Percentiles rank a stretch among this genome's conserved stretches.
Evolutionary conservation across 1,140 invertebrate genomes (phyloP).

Genomic region (Trachelipus rathkii): DNA sequence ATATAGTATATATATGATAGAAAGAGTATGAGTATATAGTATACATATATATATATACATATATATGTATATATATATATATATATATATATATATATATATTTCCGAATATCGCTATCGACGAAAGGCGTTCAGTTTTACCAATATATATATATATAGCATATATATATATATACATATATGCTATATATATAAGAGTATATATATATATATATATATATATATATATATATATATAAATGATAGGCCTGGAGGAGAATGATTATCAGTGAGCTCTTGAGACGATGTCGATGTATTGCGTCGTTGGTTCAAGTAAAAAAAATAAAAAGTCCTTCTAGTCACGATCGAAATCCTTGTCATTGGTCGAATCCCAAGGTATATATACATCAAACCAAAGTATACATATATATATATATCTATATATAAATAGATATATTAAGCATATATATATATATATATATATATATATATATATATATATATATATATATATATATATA

Average conservation of each 20-base stretch:
- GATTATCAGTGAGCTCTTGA: slow-evolving; percentile 71
- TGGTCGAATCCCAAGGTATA: no score
- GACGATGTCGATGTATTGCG: slow-evolving; percentile 71
- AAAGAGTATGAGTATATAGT: not conserved
- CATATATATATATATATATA: slow-evolving; percentile 4
- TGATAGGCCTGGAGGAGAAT: slow-evolving; percentile 66
- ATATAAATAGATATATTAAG: not conserved
- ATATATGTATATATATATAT: slow-evolving; percentile 17
- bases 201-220: slow-evolving; percentile 17
- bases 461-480: slow-evolving; percentile 14
- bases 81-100: slow-evolving; percentile 22
- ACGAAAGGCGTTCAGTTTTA: no score
- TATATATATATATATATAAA: slow-evolving; percentile 13
- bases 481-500: not conserved
- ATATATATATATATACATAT: slow-evolving; percentile 9
- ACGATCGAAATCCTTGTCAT: not conserved
- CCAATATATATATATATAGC: not conserved
- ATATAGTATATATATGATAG: no score
- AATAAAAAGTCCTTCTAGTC: not conserved
- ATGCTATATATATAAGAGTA: not conserved
- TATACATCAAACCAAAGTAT: no score
- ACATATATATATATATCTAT: not conserved
- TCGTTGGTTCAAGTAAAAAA: slow-evolving; percentile 59
- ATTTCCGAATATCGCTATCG: not conserved
- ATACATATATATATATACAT: slow-evolving; percentile 18